A percentile compares a stretch with the other conserved stretches of the same genome.
Evolutionary conservation across 1,140 invertebrate species (phyloP).

Genomic region (Conopomorpha cramerella): DNA sequence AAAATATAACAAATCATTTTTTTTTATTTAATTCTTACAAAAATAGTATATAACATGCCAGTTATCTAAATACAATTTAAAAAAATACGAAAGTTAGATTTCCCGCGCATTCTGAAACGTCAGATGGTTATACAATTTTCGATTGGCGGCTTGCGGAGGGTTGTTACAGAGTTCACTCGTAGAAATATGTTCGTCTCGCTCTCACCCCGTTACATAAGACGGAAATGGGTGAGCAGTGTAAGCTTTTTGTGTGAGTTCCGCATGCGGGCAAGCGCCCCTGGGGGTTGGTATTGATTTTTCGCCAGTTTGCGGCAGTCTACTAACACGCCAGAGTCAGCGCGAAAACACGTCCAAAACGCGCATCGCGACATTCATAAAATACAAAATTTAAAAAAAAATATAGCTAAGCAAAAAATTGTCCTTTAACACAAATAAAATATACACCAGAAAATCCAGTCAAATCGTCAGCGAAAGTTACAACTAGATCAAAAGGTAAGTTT

Average conservation of each 20-base stretch:
- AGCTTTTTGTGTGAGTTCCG: constrained; percentile 34
- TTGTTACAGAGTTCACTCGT: no score
- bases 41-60: no score
- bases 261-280: constrained; percentile 34
- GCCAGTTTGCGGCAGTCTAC: constrained; percentile 51
- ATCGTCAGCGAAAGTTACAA: no score
- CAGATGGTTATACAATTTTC: constrained; percentile 23
- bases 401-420: no score
- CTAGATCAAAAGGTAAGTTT: no score
- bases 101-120: constrained; percentile 52
- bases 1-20: no score
- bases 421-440: no score
- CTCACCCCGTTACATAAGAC: constrained; percentile 41
- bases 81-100: constrained; percentile 50
- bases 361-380: constrained; percentile 37
- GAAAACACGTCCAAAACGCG: constrained; percentile 45
- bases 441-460: no score
- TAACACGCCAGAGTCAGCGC: constrained; percentile 47
- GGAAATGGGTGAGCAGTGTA: constrained; percentile 47
- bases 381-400: no score
- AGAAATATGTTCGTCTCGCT: constrained; percentile 25
- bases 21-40: no score
- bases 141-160: constrained; percentile 35
- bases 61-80: no score
- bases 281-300: constrained; percentile 55